These are phyloP conservation scores for Anthonomus grandis DNA, from an alignment of 1,140 invertebrate genomes.

Conservation along the genomic window DNA sequence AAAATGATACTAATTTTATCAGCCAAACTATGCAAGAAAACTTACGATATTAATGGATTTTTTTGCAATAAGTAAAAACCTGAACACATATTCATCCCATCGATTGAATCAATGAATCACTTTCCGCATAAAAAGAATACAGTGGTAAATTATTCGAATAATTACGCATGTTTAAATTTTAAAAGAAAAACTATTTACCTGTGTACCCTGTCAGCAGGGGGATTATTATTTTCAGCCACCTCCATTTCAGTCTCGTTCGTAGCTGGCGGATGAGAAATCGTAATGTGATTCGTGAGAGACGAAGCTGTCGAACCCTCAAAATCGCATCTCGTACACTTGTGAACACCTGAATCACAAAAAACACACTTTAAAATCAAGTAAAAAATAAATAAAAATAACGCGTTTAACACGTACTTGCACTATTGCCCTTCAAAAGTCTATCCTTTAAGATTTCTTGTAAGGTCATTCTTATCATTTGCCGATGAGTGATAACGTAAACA, in stretches of 20 bases:
- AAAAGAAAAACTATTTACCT: constrained; percentile 3
- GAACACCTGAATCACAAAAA: background rate
- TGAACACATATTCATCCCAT: too few relatives aligned
- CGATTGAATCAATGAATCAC: too few relatives aligned
- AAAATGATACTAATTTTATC: too few relatives aligned
- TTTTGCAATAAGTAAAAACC: too few relatives aligned
- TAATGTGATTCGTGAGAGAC: constrained; percentile 59
- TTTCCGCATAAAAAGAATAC: background rate
- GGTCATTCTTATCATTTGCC: background rate
- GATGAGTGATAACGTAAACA: too few relatives aligned
- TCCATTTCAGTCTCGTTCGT: constrained; percentile 51
- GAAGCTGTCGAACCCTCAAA: constrained; percentile 63
- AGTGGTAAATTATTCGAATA: background rate
- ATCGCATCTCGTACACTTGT: constrained; percentile 61
- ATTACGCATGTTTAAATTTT: constrained; percentile 2
- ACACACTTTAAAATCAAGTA: too few relatives aligned
- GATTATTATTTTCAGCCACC: constrained; percentile 44
- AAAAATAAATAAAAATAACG: too few relatives aligned
- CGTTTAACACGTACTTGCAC: background rate
- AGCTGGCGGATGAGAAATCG: constrained; percentile 53
- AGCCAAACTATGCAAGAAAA: too few relatives aligned
- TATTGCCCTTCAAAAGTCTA: background rate
- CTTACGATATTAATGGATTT: too few relatives aligned
- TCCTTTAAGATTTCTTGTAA: background rate
- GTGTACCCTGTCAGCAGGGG: constrained; percentile 54